These are phyloP conservation scores for Coleophora flavipennella DNA, from an alignment of 2,888 invertebrate species.

Conservation along the genomic window DNA sequence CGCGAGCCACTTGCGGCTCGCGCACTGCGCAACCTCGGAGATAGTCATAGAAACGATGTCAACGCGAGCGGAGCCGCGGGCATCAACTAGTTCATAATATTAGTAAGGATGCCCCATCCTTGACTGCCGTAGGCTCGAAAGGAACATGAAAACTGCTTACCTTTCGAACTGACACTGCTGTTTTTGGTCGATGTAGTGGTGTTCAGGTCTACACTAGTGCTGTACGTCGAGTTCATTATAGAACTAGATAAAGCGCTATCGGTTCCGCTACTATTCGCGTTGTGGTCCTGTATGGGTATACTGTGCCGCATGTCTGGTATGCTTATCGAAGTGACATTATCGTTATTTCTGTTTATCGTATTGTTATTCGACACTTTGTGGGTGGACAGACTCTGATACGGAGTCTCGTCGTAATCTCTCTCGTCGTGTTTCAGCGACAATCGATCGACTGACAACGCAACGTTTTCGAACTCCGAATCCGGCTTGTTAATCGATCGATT, in stretches of 20 bases:
- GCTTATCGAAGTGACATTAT: slow-evolving; percentile 56
- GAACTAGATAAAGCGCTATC: slow-evolving; percentile 42
- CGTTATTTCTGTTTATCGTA: slow-evolving; percentile 37
- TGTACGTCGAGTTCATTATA: slow-evolving; percentile 39
- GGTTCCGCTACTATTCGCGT: slow-evolving; percentile 22
- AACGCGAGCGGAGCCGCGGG: too few relatives aligned
- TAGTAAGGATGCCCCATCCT: too few relatives aligned
- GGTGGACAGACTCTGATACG: slow-evolving; percentile 59
- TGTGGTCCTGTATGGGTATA: not conserved
- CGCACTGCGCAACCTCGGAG: too few relatives aligned
- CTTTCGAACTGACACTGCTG: slow-evolving; percentile 55
- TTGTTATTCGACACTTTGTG: slow-evolving; percentile 49
- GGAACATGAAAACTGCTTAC: slow-evolving; percentile 53
- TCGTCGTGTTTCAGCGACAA: slow-evolving; percentile 45
- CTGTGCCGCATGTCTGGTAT: slow-evolving; percentile 30
- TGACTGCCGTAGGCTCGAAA: too few relatives aligned
- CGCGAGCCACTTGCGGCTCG: too few relatives aligned
- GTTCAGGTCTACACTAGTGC: slow-evolving; percentile 41
- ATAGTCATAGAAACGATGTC: too few relatives aligned
- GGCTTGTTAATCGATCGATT: slow-evolving; percentile 34
- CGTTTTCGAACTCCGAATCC: slow-evolving; percentile 38
- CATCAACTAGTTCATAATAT: too few relatives aligned
- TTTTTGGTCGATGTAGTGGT: slow-evolving; percentile 27
- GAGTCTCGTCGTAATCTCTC: slow-evolving; percentile 53
- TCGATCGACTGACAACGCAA: slow-evolving; percentile 38